phyloP scores from a whole-genome alignment of 2,888 invertebrate genomes.

The Leucoma salicis region DNA sequence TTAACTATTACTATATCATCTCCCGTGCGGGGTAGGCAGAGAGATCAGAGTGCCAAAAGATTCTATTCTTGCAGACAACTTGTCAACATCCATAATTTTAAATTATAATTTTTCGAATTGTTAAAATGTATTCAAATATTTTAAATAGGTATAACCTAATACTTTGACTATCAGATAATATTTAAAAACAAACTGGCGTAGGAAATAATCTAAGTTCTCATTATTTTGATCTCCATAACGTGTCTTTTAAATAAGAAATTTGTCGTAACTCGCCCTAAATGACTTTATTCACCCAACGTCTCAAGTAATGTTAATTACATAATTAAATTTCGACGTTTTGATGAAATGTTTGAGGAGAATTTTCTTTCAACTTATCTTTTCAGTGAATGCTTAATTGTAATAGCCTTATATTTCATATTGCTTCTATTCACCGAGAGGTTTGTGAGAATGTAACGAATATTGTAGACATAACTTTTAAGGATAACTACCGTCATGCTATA shows the following conservation, averaged over 20 bases:
- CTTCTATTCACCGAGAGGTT: slow-evolving; percentile 3
- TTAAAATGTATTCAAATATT: too few species aligned
- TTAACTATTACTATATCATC: too few species aligned
- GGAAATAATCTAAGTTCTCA: slow-evolving; percentile 40
- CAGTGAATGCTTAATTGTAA: slow-evolving; percentile 22
- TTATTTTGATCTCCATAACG: slow-evolving; percentile 40
- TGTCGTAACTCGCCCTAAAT: slow-evolving; percentile 49
- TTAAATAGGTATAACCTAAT: too few species aligned
- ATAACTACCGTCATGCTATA: too few species aligned
- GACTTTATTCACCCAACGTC: slow-evolving; percentile 55
- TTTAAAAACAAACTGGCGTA: slow-evolving; percentile 16
- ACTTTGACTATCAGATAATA: too few species aligned
- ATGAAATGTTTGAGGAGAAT: slow-evolving; percentile 43
- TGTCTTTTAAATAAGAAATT: slow-evolving; percentile 50
- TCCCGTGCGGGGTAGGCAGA: too few species aligned
- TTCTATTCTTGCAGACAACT: too few species aligned
- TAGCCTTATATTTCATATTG: slow-evolving; percentile 21
- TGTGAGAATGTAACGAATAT: too few species aligned
- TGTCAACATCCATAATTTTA: too few species aligned
- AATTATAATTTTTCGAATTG: too few species aligned
- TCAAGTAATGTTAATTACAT: slow-evolving; percentile 60
- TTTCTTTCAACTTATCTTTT: slow-evolving; percentile 33
- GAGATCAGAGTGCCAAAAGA: too few species aligned
- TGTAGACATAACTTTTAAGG: too few species aligned
- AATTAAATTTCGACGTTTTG: slow-evolving; percentile 55